Evolutionary conservation across 2,888 invertebrate species (phyloP), one percentile per base, ranked within the genome.

Genomic region (Tyria jacobaeae): DNA sequence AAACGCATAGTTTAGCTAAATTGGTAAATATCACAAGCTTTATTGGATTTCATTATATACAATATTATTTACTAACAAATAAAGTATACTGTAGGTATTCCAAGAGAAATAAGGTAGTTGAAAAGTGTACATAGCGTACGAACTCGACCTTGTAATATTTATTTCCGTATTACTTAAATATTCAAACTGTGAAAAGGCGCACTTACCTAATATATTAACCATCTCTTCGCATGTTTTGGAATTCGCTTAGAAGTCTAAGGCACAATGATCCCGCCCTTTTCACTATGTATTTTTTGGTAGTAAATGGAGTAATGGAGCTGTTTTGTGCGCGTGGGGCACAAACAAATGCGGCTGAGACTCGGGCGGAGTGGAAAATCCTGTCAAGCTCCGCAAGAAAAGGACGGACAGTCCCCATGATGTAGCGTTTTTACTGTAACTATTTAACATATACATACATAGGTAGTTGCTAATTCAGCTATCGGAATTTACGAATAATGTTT

Each of bases 281-380:
- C 77, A 68, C 78, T 81, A 75, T 79, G 83, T 81, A 82, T 88
- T 90, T 90, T 91, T 91, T 91, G 88, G 81, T 77, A 75, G 78
- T 75, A 91, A 91, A 91, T 90, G 87, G 90, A 90, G 85, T 91
- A 91, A 90, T 91, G 87, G 90, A 89, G 85, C 90, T 89, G 87
- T 79, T 87, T 89, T 88, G 90, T 89, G 89, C 81, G 82, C 68
- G 73, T 71, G 75, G 84, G 83, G 84, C 85, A 85, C 85, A 89
- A 88, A 85, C 84, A 89, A 88, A 85, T 82, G 84, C 81, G 84
- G 76, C 75, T 81, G 83, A 79, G 71, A 83, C 77, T 75, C 82
- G 83, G 80, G 72, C 73, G 79, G 83, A 89, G 89, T 89, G 87
- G 84, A 85, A 88, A 90, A 84, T 82, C 85, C 86, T 89, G 89